phyloP scores from a whole-genome alignment of 2,797 vertebrate genomes.

The Dendrocincla tyrannina region DNA sequence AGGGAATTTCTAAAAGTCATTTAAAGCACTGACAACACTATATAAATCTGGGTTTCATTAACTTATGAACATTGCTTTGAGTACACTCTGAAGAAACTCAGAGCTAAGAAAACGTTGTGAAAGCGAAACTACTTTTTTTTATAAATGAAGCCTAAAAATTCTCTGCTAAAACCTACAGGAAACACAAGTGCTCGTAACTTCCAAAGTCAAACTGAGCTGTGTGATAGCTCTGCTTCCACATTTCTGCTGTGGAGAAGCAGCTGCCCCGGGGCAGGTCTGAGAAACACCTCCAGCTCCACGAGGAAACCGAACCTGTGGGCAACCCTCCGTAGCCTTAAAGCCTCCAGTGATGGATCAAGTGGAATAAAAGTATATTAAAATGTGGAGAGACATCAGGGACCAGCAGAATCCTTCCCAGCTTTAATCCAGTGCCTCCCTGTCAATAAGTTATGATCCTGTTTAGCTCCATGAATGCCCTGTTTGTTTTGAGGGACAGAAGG shows the following conservation, averaged over 20 bases:
- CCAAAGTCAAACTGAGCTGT: neutral
- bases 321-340: neutral
- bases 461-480: neutral
- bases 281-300: neutral
- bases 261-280: neutral
- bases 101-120: neutral
- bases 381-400: neutral
- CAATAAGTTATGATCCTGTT: conserved; percentile 11
- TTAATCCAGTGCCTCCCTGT: neutral
- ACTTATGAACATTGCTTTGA: neutral
- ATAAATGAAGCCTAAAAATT: neutral
- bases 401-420: neutral
- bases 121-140: neutral
- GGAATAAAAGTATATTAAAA: neutral
- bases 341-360: neutral
- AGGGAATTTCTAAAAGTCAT: neutral
- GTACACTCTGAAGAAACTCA: neutral
- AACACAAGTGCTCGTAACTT: neutral
- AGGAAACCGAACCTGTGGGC: neutral
- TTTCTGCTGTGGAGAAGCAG: neutral
- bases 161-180: neutral
- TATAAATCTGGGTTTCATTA: neutral
- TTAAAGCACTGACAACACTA: neutral
- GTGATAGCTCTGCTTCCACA: neutral
- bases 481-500: conserved; percentile 25